Base-by-base conservation (phyloP, 2,888 invertebrate genomes). In the Linhomoeus sp. region DNA sequence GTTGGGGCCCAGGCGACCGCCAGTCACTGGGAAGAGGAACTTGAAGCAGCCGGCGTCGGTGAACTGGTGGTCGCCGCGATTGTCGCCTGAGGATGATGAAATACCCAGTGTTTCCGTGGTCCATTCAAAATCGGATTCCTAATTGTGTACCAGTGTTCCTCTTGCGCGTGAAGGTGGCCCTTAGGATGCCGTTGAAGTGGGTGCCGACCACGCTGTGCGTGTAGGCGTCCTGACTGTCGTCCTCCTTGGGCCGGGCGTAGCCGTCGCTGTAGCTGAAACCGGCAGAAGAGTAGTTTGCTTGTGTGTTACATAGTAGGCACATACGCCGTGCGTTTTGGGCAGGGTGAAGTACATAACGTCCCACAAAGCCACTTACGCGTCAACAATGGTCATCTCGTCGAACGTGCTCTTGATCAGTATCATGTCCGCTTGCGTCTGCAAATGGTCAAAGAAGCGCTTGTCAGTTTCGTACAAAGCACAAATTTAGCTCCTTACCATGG, bases 321-420 rank as follows among this genome's bases (percentile, higher is more conserved):
- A 57, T 59, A 60, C 58, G 48, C 63, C 62, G 25, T 56, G 53
- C n/a, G n/a, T n/a, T n/a, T n/a, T n/a, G n/a, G n/a, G n/a, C n/a
- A n/a, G n/a, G n/a, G n/a, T n/a, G n/a, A n/a, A n/a, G n/a, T n/a
- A n/a, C n/a, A n/a, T n/a, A n/a, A n/a, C n/a, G n/a, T n/a, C n/a
- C n/a, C n/a, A n/a, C n/a, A n/a, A n/a, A n/a, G n/a, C n/a, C n/a
- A n/a, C n/a, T n/a, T n/a, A n/a, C n/a, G n/a, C n/a, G n/a, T n/a
- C n/a, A n/a, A n/a, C n/a, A 7, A 62, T 35, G 24, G 52, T 47
- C n/a, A 63, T 49, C 37, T 52, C 48, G 20, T 55, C 56, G 36
- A 54, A 51, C 33, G 44, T 23, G 12, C 55, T 52, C 40, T 59
- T 59, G 17, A 64, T 52, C 22, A 63, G 49, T 41, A 63, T 51